phyloP scores from a whole-genome alignment of 2,797 vertebrate species.

The Sandelia bainsii region DNA sequence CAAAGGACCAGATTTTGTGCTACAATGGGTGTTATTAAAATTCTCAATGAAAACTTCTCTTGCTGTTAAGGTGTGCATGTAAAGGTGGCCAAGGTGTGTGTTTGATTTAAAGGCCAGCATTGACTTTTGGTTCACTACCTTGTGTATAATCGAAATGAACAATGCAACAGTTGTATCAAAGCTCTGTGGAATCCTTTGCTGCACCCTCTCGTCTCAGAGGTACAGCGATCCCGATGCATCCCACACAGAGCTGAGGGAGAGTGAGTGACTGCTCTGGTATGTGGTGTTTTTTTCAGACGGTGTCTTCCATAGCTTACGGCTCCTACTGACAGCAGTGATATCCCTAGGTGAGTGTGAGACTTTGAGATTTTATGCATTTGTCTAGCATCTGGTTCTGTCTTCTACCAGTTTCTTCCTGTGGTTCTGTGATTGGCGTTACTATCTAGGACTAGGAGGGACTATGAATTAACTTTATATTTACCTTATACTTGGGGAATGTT shows the following conservation, averaged over 20 bases:
- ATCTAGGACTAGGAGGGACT: background rate
- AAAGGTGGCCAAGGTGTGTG: background rate
- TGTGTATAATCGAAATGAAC: slow-evolving; percentile 75
- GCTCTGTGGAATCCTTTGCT: slow-evolving; percentile 52
- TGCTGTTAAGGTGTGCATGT: slow-evolving; percentile 23
- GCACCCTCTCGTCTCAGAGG: slow-evolving; percentile 46
- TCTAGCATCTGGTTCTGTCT: slow-evolving; percentile 34
- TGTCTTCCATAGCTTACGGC: slow-evolving; percentile 42
- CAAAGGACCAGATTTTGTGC: slow-evolving; percentile 18
- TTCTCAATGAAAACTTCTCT: slow-evolving; percentile 19
- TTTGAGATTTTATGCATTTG: slow-evolving; percentile 26
- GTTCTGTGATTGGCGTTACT: slow-evolving; percentile 26
- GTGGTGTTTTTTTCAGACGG: slow-evolving; percentile 56
- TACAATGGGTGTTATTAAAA: slow-evolving; percentile 41
- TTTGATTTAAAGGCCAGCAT: slow-evolving; percentile 62
- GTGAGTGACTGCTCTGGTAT: slow-evolving; percentile 66
- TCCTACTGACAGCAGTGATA: slow-evolving; percentile 48
- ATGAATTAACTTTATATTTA: slow-evolving; percentile 50
- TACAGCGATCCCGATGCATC: slow-evolving; percentile 41
- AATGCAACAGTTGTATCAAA: slow-evolving; percentile 55
- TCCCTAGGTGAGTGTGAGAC: slow-evolving; percentile 48
- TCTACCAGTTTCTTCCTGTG: slow-evolving; percentile 19
- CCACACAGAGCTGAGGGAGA: slow-evolving; percentile 33
- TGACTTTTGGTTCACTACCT: slow-evolving; percentile 68
- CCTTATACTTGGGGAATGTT: slow-evolving; percentile 32